A percentile compares a stretch with the other conserved stretches of the same genome.
Evolutionary conservation across 2,113 vertebrate genomes (phyloP).

Genomic region (Chlorodrepanis virens): DNA sequence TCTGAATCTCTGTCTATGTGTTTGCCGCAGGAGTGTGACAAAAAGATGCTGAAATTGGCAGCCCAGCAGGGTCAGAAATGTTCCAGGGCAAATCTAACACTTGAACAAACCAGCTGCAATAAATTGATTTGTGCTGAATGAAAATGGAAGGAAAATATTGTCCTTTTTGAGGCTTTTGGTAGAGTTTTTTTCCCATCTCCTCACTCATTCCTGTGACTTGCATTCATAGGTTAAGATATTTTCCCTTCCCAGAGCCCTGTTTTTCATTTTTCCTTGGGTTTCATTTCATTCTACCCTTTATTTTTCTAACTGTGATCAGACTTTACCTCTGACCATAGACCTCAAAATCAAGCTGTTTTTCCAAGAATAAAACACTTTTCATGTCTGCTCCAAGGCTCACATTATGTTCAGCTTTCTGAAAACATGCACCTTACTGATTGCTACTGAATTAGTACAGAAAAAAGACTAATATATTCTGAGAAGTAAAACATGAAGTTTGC

Average conservation of each 20-base stretch:
- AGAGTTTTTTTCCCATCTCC: not conserved
- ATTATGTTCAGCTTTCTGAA: not conserved
- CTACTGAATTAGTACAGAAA: not conserved
- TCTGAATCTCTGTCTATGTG: not conserved
- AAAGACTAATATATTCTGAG: not conserved
- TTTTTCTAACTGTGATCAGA: not conserved
- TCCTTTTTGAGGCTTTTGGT: not conserved
- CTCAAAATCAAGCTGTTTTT: not conserved
- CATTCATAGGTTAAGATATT: not conserved
- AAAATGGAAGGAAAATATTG: not conserved
- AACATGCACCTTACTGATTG: not conserved
- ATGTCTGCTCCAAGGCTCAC: not conserved
- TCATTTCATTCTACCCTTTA: not conserved
- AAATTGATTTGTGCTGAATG: not conserved
- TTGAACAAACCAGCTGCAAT: not conserved
- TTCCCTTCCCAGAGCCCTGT: not conserved
- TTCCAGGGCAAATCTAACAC: slow-evolving; percentile 5
- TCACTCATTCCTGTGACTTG: not conserved
- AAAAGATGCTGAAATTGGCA: not conserved
- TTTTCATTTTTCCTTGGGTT: not conserved
- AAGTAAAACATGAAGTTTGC: not conserved
- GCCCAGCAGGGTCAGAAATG: not conserved
- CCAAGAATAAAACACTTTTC: not conserved
- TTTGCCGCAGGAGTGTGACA: not conserved
- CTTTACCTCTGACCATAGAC: not conserved